Conservation (phyloP, 2,888 invertebrate genomes). For the Ditula angustiorana region DNA sequence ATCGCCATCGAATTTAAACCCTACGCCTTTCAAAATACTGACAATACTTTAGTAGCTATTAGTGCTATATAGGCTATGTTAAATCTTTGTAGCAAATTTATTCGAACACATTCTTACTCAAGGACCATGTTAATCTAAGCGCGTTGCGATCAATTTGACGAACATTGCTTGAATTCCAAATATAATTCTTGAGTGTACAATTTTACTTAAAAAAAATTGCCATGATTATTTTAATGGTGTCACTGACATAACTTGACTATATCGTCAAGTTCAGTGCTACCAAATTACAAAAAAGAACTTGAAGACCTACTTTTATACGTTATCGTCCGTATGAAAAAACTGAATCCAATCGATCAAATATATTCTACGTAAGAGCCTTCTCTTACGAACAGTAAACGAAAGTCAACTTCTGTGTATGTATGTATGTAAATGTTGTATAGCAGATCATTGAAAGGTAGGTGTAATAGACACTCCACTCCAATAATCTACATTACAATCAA, state of each 20-base stretch:
- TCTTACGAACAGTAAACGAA: neutral
- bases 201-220: constrained; percentile 10
- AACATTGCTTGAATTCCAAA: constrained; percentile 72
- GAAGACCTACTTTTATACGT: too few relatives aligned
- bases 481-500: constrained; percentile 38
- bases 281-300: neutral
- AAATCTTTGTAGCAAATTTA: constrained; percentile 58
- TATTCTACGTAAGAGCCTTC: too few relatives aligned
- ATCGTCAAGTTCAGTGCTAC: neutral
- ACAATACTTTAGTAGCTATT: constrained; percentile 40
- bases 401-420: too few relatives aligned
- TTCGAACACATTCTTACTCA: constrained; percentile 70
- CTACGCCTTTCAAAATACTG: constrained; percentile 42
- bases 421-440: constrained; percentile 3
- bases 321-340: too few relatives aligned
- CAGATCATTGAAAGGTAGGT: constrained; percentile 17
- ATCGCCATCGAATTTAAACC: constrained; percentile 43
- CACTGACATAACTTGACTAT: neutral
- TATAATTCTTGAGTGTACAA: constrained; percentile 38
- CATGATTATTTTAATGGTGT: neutral
- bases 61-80: constrained; percentile 44
- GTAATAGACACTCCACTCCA: constrained; percentile 23
- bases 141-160: constrained; percentile 76
- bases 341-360: too few relatives aligned
- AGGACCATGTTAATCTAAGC: constrained; percentile 74